These are phyloP conservation scores for Ctenopoma multispine DNA, from an alignment of 2,797 vertebrate species.

Conservation along the genomic window DNA sequence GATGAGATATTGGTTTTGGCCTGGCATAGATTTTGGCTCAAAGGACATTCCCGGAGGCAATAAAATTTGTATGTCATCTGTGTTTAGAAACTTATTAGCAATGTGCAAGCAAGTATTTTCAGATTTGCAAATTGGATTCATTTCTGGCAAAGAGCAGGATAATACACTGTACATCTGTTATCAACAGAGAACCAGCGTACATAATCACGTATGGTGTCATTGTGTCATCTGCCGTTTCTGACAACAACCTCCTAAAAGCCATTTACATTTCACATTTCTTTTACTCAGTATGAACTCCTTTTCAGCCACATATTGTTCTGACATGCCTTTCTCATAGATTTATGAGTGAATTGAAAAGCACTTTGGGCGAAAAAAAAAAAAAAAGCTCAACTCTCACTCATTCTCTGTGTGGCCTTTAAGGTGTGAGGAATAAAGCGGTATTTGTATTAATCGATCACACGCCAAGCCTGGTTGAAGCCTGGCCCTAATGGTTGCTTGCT, in stretches of 20 bases:
- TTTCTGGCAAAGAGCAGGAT: conserved; percentile 22
- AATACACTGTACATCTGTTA: conserved; percentile 39
- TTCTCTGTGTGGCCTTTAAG: conserved; percentile 75
- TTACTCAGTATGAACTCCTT: conserved; percentile 36
- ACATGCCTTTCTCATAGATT: conserved; percentile 58
- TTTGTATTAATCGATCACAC: conserved; percentile 80
- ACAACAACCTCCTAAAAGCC: conserved; percentile 20
- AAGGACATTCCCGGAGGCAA: conserved; percentile 63
- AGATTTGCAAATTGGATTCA: conserved; percentile 28
- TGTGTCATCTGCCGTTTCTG: conserved; percentile 7
- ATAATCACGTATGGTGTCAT: conserved; percentile 19
- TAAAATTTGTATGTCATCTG: conserved; percentile 66
- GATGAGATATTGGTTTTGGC: conserved; percentile 83
- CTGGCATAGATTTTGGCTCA: conserved; percentile 67
- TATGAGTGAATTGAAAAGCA: conserved; percentile 75
- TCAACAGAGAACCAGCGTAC: conserved; percentile 6
- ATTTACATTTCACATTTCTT: conserved; percentile 26
- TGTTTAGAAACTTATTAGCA: conserved; percentile 66
- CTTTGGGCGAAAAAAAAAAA: conserved; percentile 40
- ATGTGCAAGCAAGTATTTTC: conserved; percentile 47
- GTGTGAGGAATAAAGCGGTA: conserved; percentile 72
- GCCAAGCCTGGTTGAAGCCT: conserved; percentile 68
- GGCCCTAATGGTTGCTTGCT: conserved; percentile 77
- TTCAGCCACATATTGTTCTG: conserved; percentile 45
- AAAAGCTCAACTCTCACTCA: conserved; percentile 49